Conservation (phyloP, 92 coral and sea anemone species). For the Meandrina meandrites region DNA sequence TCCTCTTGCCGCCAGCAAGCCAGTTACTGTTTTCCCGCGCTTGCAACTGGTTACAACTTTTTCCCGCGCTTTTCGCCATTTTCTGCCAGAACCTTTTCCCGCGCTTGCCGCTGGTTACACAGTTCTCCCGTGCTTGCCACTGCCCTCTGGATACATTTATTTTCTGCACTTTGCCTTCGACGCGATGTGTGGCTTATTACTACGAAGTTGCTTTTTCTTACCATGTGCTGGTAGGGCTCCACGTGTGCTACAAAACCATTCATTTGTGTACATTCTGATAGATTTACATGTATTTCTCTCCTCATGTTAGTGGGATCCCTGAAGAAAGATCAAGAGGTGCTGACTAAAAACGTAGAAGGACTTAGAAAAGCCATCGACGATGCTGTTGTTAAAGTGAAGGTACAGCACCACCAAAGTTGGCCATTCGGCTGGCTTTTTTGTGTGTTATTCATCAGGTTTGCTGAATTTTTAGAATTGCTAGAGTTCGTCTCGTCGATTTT, state of each 20-base stretch:
- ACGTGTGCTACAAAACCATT: not conserved
- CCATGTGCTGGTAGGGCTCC: not conserved
- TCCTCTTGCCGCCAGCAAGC: too few relatives aligned
- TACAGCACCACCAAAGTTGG: not conserved
- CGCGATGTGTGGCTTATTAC: not conserved
- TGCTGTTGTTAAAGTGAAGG: slow-evolving; percentile 86
- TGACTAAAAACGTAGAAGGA: slow-evolving; percentile 68
- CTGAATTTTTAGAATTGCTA: not conserved
- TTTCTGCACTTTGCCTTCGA: not conserved
- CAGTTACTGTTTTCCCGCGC: not conserved
- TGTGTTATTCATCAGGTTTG: not conserved
- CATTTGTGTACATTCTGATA: not conserved
- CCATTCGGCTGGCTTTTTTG: not conserved
- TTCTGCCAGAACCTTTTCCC: not conserved
- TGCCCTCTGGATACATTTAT: too few relatives aligned
- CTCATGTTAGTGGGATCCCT: slow-evolving; percentile 31
- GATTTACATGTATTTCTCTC: not conserved
- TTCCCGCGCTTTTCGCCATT: not conserved
- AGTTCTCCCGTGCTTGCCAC: not conserved
- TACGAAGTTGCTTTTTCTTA: not conserved
- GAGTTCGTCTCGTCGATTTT: not conserved
- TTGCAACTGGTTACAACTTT: not conserved
- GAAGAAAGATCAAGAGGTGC: slow-evolving; percentile 81
- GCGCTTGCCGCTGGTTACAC: not conserved
- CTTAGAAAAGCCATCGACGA: slow-evolving; percentile 68